Percentiles rank a stretch among this genome's conserved stretches.
Conservation (phyloP, 37 sponge, comb jelly and placozoan genomes). For the Mnemiopsis leidyi region DNA sequence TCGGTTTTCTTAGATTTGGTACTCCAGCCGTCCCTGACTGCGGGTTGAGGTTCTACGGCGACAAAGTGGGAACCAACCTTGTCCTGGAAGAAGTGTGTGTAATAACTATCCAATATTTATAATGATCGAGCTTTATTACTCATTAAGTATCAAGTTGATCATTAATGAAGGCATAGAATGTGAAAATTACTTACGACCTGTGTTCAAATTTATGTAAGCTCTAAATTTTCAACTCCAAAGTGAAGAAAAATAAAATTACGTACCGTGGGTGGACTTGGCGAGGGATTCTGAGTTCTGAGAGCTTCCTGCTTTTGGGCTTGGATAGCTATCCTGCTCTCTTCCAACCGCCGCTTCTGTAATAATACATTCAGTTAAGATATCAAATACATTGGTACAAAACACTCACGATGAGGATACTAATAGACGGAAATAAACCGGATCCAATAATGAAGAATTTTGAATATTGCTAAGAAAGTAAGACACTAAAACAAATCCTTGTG, state of each 20-base stretch:
- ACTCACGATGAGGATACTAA: no score
- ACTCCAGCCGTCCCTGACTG: background rate
- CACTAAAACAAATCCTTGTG: no score
- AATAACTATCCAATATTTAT: no score
- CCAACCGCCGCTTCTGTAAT: background rate
- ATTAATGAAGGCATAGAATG: no score
- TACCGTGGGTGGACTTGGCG: background rate
- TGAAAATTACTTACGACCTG: no score
- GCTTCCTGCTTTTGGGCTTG: slow-evolving; percentile 36
- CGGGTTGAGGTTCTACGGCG: background rate
- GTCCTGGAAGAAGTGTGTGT: background rate
- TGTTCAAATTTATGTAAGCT: no score
- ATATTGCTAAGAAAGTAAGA: no score
- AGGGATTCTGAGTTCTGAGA: slow-evolving; percentile 39
- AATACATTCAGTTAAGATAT: no score
- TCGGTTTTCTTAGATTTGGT: background rate
- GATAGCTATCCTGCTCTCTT: background rate
- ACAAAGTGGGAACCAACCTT: background rate
- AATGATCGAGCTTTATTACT: no score
- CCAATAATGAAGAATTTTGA: no score
- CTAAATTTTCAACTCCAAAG: background rate
- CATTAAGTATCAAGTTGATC: background rate
- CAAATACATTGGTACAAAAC: no score
- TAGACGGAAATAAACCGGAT: no score
- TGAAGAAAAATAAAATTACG: background rate